Conservation (phyloP, 2,888 invertebrate genomes). For the Endotricha flammealis region DNA sequence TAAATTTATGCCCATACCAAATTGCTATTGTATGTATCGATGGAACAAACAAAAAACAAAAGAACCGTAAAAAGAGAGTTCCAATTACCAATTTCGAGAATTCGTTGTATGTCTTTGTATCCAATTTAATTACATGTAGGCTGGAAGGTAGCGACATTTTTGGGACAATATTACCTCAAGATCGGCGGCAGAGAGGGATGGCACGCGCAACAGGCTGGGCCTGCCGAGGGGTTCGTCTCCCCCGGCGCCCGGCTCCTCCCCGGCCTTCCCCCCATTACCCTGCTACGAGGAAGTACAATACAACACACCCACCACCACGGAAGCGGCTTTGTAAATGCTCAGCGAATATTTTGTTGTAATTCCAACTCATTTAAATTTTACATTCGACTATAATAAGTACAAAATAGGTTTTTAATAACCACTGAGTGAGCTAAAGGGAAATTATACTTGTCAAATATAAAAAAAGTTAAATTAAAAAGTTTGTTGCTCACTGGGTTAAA, state of each 20-base stretch:
- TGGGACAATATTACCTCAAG: constrained; percentile 54
- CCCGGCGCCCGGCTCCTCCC: constrained; percentile 36
- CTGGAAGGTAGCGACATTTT: background rate
- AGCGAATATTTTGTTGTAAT: constrained; percentile 28
- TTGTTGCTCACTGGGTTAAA: no score
- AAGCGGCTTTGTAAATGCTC: constrained; percentile 22
- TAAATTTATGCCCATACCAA: constrained; percentile 5
- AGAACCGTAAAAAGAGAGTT: constrained; percentile 3
- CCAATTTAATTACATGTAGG: constrained; percentile 2
- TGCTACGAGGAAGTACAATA: constrained; percentile 21
- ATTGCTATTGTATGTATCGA: background rate
- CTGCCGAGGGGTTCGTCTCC: constrained; percentile 70
- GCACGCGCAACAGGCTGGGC: constrained; percentile 78
- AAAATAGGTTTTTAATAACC: constrained; percentile 1
- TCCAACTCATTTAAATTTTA: constrained; percentile 4
- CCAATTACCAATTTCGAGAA: constrained; percentile 3
- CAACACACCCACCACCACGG: constrained; percentile 17
- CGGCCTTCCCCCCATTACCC: constrained; percentile 53
- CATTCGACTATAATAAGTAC: constrained; percentile 5
- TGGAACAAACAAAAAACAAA: background rate
- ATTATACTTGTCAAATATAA: no score
- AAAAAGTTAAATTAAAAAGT: no score
- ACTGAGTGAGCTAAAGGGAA: no score
- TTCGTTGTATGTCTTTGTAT: background rate
- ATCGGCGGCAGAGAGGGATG: constrained; percentile 80